Evolutionary conservation across 2,113 vertebrate species (phyloP).

Genomic region (Pyxicephalus adspersus): DNA sequence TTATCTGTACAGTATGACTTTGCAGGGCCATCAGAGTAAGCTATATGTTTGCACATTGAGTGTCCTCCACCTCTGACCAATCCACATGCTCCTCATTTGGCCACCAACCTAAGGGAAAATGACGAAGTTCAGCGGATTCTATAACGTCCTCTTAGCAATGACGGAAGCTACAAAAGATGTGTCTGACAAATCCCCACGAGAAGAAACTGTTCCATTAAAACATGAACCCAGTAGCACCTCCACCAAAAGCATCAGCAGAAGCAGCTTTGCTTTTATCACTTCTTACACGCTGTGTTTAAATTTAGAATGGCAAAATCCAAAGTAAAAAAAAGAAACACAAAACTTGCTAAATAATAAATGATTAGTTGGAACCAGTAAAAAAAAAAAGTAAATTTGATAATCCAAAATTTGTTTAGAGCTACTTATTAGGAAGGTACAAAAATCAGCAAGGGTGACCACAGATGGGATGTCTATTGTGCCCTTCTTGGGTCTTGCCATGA

Average conservation of each 20-base stretch:
- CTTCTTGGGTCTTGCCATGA: no score
- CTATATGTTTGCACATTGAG: background rate
- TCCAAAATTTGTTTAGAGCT: no score
- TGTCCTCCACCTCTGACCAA: constrained; percentile 47
- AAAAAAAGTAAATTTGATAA: background rate
- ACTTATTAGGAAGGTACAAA: no score
- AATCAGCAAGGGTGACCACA: no score
- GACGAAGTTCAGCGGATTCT: constrained; percentile 2
- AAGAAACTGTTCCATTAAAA: constrained; percentile 50
- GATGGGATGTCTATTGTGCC: no score
- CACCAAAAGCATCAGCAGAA: constrained; percentile 30
- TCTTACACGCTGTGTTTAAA: constrained; percentile 20
- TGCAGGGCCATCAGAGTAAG: background rate
- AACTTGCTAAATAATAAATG: no score
- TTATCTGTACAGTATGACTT: background rate
- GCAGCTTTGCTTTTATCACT: constrained; percentile 42
- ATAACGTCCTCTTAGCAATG: constrained; percentile 29
- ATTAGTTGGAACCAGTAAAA: background rate
- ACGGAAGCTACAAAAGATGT: background rate
- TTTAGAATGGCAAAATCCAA: background rate
- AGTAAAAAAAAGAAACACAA: background rate
- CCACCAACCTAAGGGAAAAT: constrained; percentile 12
- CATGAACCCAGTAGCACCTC: constrained; percentile 46
- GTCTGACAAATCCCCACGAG: constrained; percentile 33
- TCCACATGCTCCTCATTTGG: constrained; percentile 12